Evolutionary conservation across 2,113 vertebrate species (phyloP).

Genomic region (Caracal caracal): DNA sequence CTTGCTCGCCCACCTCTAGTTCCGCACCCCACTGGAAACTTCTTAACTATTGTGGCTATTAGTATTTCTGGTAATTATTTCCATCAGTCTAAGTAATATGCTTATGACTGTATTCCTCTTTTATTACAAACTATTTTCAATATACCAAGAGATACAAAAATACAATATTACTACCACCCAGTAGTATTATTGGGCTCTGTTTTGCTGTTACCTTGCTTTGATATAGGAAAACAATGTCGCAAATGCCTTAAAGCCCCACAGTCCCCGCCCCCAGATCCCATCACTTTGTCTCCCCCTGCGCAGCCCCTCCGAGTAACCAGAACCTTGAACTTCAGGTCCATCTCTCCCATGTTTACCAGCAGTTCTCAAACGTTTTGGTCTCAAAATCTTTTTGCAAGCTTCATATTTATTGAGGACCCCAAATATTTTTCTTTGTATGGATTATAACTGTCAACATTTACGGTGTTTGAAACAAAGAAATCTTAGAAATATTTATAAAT

Average conservation of each 20-base stretch:
- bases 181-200: background rate
- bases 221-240: background rate
- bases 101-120: background rate
- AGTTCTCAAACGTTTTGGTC: background rate
- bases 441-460: background rate
- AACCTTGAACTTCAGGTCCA: background rate
- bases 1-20: background rate
- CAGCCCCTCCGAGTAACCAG: background rate
- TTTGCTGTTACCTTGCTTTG: background rate
- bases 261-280: background rate
- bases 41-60: background rate
- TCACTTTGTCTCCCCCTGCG: background rate
- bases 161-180: background rate
- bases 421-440: background rate
- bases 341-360: background rate
- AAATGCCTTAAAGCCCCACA: rapidly evolving
- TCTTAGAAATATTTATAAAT: background rate
- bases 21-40: background rate
- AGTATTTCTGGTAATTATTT: slow-evolving; percentile 16
- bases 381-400: background rate
- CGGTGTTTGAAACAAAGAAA: background rate
- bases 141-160: background rate
- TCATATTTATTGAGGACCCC: background rate
- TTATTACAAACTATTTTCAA: background rate
- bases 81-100: background rate